Evolutionary conservation across 2,113 vertebrate species (phyloP), one percentile per base, ranked within the genome.

Genomic region (Seriola dumerili): DNA sequence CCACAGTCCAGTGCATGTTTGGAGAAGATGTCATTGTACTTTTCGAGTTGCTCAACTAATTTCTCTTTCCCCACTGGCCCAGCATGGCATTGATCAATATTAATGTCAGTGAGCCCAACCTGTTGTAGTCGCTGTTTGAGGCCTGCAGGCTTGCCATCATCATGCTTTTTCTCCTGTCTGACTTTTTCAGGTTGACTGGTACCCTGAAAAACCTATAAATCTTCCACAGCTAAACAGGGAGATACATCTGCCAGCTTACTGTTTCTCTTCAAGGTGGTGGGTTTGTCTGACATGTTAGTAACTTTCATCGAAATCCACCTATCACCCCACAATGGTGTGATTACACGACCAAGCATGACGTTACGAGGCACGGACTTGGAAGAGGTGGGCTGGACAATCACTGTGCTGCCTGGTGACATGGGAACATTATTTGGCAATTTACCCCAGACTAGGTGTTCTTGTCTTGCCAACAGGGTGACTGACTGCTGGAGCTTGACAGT

Each of bases 161-260:
- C 0, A 16, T 23, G 42, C 42, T 6, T 34, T 34, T 34, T 16
- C 5, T 80, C 48, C 3, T 50, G n/a, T 21, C 44, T 9, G 11
- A 1, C 8, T 2, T 0, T 67, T 42, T 44, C 29, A 34, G 34
- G 34, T 34, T 72, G 23, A 7, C 34, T 36, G 21, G 11, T 5
- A 4, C 69, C 50, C 48, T 91, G 78, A 7, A 70, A 76, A 17
- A 76, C 10, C 2, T 61, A 50, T 38, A 80, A 80, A 2, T 88
- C 83, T 9, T 89, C 67, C 0, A 50, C 36, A 5, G 78, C 69
- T 0, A 85, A 1, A 61, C 79, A 92, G 0, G 72, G 74, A 2
- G 40, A 90, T 1, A 88, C 88, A 40, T 92, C 84, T 7, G 85
- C 83, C 8, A 90, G 0, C 4, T 85, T 88, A 1, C 74, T 17